Conservation (phyloP, 92 coral and sea anemone genomes). For the Palythoa grandis region DNA sequence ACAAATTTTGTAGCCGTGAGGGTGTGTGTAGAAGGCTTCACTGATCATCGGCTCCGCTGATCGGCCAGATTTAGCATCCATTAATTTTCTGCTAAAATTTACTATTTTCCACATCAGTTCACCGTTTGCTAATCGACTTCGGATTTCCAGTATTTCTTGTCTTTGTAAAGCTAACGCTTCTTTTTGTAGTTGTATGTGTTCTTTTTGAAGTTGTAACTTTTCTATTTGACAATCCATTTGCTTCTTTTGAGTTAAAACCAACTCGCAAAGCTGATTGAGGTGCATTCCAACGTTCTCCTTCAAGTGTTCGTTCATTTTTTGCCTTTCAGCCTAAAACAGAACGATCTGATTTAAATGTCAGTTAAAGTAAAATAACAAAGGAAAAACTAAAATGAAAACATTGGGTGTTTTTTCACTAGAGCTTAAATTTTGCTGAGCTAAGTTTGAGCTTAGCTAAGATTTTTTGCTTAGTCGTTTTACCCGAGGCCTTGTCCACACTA, state of each 20-base stretch:
- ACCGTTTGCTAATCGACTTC: slow-evolving; percentile 91
- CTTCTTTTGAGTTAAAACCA: slow-evolving; percentile 79
- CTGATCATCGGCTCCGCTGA: slow-evolving; percentile 93
- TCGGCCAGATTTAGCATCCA: slow-evolving; percentile 93
- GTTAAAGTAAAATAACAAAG: background rate
- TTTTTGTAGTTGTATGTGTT: slow-evolving; percentile 92
- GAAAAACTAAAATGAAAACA: background rate
- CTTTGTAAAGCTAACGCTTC: slow-evolving; percentile 82
- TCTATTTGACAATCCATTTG: slow-evolving; percentile 86
- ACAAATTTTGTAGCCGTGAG: slow-evolving; percentile 97
- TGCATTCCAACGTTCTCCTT: slow-evolving; percentile 67
- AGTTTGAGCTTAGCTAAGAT: too few relatives aligned
- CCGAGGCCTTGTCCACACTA: too few relatives aligned
- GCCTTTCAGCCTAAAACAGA: slow-evolving; percentile 76
- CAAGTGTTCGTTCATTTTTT: slow-evolving; percentile 83
- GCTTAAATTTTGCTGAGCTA: too few relatives aligned
- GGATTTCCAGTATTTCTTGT: slow-evolving; percentile 83
- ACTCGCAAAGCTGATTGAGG: slow-evolving; percentile 69
- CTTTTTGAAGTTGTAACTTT: slow-evolving; percentile 91
- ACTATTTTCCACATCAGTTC: slow-evolving; percentile 90
- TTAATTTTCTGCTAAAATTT: slow-evolving; percentile 78
- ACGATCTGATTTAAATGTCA: background rate
- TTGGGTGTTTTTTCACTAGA: too few relatives aligned
- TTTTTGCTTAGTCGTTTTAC: too few relatives aligned
- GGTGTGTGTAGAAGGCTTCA: slow-evolving; percentile 97